Evolutionary conservation across 1,140 invertebrate genomes (phyloP).

Genomic region (Drosophila tropicalis): DNA sequence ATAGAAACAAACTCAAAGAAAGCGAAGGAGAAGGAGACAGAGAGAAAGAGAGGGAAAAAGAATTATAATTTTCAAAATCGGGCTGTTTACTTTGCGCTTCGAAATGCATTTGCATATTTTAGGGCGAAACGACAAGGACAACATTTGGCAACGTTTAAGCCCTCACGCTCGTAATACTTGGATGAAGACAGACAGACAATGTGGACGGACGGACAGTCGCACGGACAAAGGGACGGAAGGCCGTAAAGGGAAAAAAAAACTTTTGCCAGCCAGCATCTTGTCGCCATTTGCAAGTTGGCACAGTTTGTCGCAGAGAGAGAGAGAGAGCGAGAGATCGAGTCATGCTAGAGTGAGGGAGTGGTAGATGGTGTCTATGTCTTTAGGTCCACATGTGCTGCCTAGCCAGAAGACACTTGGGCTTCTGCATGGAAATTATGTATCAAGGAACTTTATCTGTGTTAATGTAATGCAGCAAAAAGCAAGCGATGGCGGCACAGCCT

Average conservation of each 20-base stretch:
- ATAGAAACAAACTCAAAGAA: no score
- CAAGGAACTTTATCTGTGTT: slow-evolving; percentile 82
- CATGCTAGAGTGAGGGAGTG: neutral
- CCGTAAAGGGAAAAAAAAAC: slow-evolving; percentile 31
- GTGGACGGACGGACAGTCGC: slow-evolving; percentile 2
- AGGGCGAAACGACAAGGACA: slow-evolving; percentile 40
- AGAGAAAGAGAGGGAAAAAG: slow-evolving; percentile 15
- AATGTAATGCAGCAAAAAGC: slow-evolving; percentile 79
- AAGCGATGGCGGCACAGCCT: slow-evolving; percentile 40
- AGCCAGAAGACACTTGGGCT: slow-evolving; percentile 55
- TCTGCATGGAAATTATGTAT: slow-evolving; percentile 80
- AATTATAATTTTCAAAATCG: slow-evolving; percentile 53
- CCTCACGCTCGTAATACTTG: slow-evolving; percentile 62
- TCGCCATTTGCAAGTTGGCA: slow-evolving; percentile 78
- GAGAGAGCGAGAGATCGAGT: neutral
- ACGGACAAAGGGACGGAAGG: slow-evolving; percentile 19
- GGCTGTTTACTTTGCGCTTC: slow-evolving; percentile 67
- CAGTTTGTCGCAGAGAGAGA: slow-evolving; percentile 30
- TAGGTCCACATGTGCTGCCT: slow-evolving; percentile 55
- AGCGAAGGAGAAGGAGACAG: neutral
- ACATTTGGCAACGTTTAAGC: slow-evolving; percentile 75
- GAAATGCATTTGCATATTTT: slow-evolving; percentile 77
- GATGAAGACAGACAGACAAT: no score
- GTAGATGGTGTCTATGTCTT: neutral
- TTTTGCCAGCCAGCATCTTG: slow-evolving; percentile 79